Conservation (phyloP, 2,113 vertebrate species). For the Gallinago paraguaiae region DNA sequence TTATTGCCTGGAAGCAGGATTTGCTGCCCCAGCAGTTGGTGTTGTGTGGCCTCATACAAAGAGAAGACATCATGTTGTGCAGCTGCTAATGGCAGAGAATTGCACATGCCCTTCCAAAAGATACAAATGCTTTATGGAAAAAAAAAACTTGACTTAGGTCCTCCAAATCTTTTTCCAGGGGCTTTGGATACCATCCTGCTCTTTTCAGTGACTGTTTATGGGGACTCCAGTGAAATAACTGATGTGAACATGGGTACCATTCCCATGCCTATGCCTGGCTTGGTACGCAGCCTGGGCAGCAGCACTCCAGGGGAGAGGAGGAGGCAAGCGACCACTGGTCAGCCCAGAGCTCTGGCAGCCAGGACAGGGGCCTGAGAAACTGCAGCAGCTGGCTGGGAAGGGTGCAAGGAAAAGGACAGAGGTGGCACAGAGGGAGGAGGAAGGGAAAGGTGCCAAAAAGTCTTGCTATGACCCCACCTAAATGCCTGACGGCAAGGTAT, state of each 20-base stretch:
- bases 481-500: not conserved
- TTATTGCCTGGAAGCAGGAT: not conserved
- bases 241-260: not conserved
- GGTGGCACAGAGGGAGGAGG: not conserved
- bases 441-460: not conserved
- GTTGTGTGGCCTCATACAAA: not conserved
- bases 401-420: not conserved
- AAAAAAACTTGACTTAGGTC: not conserved
- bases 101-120: not conserved
- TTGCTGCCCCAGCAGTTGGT: not conserved
- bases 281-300: not conserved
- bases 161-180: fast-evolving
- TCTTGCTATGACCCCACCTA: not conserved
- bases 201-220: not conserved
- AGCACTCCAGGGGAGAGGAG: not conserved
- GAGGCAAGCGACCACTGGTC: not conserved
- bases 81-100: not conserved
- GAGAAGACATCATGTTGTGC: not conserved
- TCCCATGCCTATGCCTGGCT: too few species aligned
- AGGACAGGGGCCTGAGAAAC: not conserved
- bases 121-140: not conserved
- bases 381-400: not conserved
- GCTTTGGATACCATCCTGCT: not conserved
- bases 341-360: not conserved
- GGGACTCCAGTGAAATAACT: not conserved